These are phyloP conservation scores for Brienomyrus brachyistius DNA, from an alignment of 2,113 vertebrate genomes.

Conservation along the genomic window DNA sequence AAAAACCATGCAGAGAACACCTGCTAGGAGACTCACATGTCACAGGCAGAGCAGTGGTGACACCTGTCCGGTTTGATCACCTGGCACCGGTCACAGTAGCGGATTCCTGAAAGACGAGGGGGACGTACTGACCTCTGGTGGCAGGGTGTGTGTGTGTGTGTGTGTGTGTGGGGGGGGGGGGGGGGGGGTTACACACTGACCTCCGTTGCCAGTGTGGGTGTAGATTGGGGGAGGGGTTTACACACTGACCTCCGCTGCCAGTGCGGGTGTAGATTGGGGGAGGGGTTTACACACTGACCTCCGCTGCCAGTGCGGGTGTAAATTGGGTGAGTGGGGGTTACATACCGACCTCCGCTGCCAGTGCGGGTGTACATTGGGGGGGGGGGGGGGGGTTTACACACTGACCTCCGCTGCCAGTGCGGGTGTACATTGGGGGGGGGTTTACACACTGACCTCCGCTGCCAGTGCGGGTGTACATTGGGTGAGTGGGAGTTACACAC, in stretches of 20 bases:
- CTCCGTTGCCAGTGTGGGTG: constrained; percentile 58
- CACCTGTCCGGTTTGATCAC: constrained; percentile 94
- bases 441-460: constrained; percentile 12
- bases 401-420: too few species aligned
- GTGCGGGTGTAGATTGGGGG: too few species aligned
- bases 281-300: too few species aligned
- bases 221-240: constrained; percentile 49
- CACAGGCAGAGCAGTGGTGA: constrained; percentile 95
- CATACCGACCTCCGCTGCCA: too few species aligned
- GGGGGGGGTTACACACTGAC: background rate
- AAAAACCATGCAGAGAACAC: background rate
- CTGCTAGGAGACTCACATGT: constrained; percentile 69
- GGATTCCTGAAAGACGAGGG: constrained; percentile 61
- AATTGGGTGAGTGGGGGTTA: too few species aligned
- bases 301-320: too few species aligned
- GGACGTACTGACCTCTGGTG: constrained; percentile 13
- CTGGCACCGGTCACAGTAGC: constrained; percentile 91
- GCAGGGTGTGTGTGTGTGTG: too few species aligned
- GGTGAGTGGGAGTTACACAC: too few species aligned
- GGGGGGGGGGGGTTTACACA: too few species aligned
- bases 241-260: too few species aligned
- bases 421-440: background rate
- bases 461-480: background rate
- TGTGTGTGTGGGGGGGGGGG: too few species aligned
- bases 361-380: too few species aligned